Base-by-base conservation (phyloP, 1,140 invertebrate species). In the Lepidurus apus region DNA sequence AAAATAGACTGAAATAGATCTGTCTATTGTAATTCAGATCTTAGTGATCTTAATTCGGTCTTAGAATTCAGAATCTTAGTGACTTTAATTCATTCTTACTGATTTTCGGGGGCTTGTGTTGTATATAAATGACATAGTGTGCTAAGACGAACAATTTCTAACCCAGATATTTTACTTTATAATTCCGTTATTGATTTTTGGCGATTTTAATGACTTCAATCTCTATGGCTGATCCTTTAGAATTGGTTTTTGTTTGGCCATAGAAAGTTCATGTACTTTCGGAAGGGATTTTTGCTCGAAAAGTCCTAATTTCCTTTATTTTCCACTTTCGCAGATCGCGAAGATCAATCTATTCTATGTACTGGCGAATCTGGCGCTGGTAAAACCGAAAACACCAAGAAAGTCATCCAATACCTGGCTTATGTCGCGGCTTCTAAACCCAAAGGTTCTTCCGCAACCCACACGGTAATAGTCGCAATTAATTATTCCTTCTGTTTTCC, bases 371-470 rank as follows among this genome's bases (percentile, higher is more conserved):
- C 97, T n/a, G 98, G 98, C 82, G 98, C 98, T 81, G 98, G 98
- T 81, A 99, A 99, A 89, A 99, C 98, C 26, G 98, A 99, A 86
- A 99, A 99, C 86, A 99, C 98, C 73, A 99, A 99, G 88, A 99
- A 99, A 91, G 98, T 99, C 44, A 99, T 99, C 84, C 98, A 99
- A 87, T 99, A 99, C 89, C 89, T 99, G 84, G 97, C 97, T 3
- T 98, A 96, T 87, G 97, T 99, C 47, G 97, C 97, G 81, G 96
- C 97, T 13, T 98, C 96, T 10, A 97, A 97, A 86, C 94, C 94
- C 76, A 95, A 95, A 87, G 92, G 65, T 10, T 79, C 83, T 34
- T 82, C 85, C 21, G 84, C 87, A 10, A 84, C 88, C 73, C 88
- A 95, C 85, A 95, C 95, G 89, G 95, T 96, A 91, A 91, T 91